Percentiles rank a stretch among this genome's conserved stretches.
These are phyloP conservation scores for Heliconius congener DNA, from an alignment of 1,140 invertebrate species.

Conservation along the genomic window DNA sequence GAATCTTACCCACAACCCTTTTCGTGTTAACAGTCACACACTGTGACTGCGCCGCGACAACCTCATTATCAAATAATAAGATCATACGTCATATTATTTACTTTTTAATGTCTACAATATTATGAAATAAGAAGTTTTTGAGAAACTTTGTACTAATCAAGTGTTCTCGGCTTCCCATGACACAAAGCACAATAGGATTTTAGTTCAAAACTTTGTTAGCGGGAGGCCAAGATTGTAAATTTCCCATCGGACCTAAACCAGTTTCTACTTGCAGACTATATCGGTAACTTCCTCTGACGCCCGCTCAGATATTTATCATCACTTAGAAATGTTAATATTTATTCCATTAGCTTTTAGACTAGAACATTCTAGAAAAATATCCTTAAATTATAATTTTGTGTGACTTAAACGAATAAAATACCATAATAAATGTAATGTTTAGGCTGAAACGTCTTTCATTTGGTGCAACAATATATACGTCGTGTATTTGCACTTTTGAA, in stretches of 20 bases:
- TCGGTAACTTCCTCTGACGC: conserved; percentile 63
- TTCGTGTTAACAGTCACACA: too few relatives aligned
- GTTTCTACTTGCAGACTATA: conserved; percentile 71
- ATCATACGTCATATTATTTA: too few relatives aligned
- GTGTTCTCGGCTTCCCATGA: conserved; percentile 63
- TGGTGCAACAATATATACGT: too few relatives aligned
- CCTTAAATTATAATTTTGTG: background rate
- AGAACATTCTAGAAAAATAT: background rate
- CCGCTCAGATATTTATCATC: conserved; percentile 55
- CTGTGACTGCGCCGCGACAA: too few relatives aligned
- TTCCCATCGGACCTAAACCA: conserved; percentile 73
- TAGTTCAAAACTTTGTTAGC: conserved; percentile 79
- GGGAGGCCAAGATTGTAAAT: conserved; percentile 75
- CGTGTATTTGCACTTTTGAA: too few relatives aligned
- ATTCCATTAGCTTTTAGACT: background rate
- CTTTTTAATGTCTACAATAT: background rate
- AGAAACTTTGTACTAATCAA: conserved; percentile 58
- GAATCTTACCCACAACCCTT: too few relatives aligned
- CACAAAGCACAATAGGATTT: conserved; percentile 75
- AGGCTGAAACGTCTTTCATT: too few relatives aligned
- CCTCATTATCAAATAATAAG: too few relatives aligned
- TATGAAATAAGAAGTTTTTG: conserved; percentile 22
- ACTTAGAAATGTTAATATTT: conserved; percentile 36
- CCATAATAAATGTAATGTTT: too few relatives aligned
- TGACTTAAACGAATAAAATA: too few relatives aligned